Evolutionary conservation across 2,113 vertebrate species (phyloP).

Genomic region (Symphodus melops): DNA sequence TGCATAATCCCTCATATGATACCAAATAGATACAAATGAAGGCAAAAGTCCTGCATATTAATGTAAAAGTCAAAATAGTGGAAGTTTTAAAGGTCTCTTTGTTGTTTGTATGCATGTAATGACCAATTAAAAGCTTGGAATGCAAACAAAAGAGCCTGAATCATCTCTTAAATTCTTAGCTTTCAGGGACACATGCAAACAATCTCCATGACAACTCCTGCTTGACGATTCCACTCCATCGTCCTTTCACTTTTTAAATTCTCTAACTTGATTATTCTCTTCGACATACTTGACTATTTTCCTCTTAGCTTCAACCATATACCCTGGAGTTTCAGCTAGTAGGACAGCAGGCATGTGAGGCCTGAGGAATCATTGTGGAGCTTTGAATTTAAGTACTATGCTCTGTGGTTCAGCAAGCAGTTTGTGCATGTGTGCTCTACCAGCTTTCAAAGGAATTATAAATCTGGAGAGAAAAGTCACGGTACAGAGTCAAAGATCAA

Average conservation of each 20-base stretch:
- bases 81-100: constrained; percentile 23
- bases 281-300: constrained; percentile 42
- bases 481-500: constrained; percentile 4
- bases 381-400: constrained; percentile 16
- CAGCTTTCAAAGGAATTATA: background rate
- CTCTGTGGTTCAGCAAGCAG: background rate
- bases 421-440: constrained; percentile 20
- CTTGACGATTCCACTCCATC: constrained; percentile 70
- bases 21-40: constrained; percentile 61
- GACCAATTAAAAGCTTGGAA: constrained; percentile 36
- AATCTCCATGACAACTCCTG: constrained; percentile 84
- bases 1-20: constrained; percentile 78
- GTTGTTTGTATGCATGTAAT: constrained; percentile 37
- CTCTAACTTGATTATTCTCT: constrained; percentile 68
- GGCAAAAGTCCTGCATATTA: constrained; percentile 46
- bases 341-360: constrained; percentile 24
- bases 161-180: constrained; percentile 70
- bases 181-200: constrained; percentile 77
- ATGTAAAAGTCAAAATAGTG: constrained; percentile 30
- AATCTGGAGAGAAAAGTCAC: constrained; percentile 9
- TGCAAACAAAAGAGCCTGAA: constrained; percentile 56
- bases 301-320: constrained; percentile 32
- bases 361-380: constrained; percentile 20
- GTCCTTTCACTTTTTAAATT: constrained; percentile 47
- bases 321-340: constrained; percentile 41